Evolutionary conservation across 92 coral and sea anemone genomes (phyloP), one percentile per base, ranked within the genome.

Genomic region (Zoanthus sansibaricus): DNA sequence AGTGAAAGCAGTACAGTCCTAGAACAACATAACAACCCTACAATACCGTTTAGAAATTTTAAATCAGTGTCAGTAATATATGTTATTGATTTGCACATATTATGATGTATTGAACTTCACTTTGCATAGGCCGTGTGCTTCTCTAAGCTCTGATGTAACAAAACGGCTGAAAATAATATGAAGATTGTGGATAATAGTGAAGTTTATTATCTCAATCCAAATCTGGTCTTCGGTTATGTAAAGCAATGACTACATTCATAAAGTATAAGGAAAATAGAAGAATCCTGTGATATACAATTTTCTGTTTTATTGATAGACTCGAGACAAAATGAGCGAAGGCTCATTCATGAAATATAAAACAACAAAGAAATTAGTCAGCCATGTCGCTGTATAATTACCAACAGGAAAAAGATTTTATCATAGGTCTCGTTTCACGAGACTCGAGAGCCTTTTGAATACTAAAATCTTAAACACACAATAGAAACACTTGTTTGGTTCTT

Each of bases 251-350:
- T 2, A 12, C 1, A 69, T 33, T 20, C 31, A 32, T 21, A 18
- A 21, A 62, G 62, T 17, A 12, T 6, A 14, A 31, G 25, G 59
- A 16, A 11, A 62, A 62, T 4, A 46, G 74, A 42, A 67, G 59
- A 20, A 66, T 32, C 9, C 49, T 11, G 21, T 17, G 58, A 66
- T 64, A 15, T 47, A 25, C 4, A 14, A 37, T 45, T 64, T 66
- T 80, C 21, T 66, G 21, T 80, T 80, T 64, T 21, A 30, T 66
- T 8, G 42, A 45, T 49, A 80, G 21, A 62, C 25, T 80, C 54
- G 13, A 64, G 62, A 80, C 85, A 80, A 80, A 80, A 72, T 46
- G 46, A 80, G 45, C 61, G 85, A 80, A 62, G 47, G 61, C 72
- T 14, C 59, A 66, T 48, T 80, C 59, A 68, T 46, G 32, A 56